Evolutionary conservation across 2,113 vertebrate species (phyloP).

Genomic region (Donacobius atricapilla): DNA sequence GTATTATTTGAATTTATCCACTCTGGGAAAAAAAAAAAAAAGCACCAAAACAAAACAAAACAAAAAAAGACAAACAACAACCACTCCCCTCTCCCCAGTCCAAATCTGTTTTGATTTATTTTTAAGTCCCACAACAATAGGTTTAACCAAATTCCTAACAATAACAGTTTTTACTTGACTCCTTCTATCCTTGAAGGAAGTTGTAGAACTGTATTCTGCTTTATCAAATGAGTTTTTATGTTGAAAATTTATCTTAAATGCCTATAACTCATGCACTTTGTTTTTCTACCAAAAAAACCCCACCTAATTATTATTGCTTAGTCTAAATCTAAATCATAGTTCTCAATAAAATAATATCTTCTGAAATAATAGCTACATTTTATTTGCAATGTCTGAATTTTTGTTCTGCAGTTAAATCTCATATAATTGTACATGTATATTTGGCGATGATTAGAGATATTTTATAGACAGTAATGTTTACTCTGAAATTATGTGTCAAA

Average conservation of each 20-base stretch:
- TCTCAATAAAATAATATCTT: not conserved
- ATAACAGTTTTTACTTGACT: not conserved
- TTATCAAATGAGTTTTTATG: not conserved
- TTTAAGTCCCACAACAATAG: not conserved
- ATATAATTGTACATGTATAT: not conserved
- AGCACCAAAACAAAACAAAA: not conserved
- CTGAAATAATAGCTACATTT: not conserved
- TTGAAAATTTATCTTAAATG: not conserved
- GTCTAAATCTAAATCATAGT: not conserved
- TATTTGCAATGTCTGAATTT: not conserved
- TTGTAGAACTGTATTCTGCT: not conserved
- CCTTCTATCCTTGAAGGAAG: not conserved
- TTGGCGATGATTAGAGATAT: not conserved
- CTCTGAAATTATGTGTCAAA: not conserved
- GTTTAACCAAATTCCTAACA: not conserved
- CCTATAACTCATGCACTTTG: not conserved
- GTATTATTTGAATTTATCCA: not conserved
- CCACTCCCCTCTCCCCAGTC: fast-evolving
- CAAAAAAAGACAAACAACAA: not conserved
- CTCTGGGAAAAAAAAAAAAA: too few relatives aligned
- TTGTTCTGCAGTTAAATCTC: not conserved
- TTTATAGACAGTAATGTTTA: not conserved
- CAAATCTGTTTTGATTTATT: not conserved
- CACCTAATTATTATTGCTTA: not conserved
- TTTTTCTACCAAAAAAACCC: fast-evolving